A percentile compares a stretch with the other conserved stretches of the same genome.
Conservation (phyloP, 2,888 invertebrate genomes). For the Ceraclea dissimilis region DNA sequence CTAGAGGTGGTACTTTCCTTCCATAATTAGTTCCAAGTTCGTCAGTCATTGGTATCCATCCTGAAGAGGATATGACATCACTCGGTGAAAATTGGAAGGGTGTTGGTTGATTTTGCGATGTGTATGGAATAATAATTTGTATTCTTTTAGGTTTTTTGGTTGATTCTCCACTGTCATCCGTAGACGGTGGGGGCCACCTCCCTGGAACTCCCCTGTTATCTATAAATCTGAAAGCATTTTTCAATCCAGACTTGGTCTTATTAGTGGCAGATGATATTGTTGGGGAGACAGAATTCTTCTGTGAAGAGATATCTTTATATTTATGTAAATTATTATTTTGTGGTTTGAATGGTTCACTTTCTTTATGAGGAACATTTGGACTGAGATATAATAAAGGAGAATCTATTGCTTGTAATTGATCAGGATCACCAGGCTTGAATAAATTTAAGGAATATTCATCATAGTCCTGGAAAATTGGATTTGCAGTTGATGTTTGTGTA, state of each 20-base stretch:
- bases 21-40: constrained; percentile 38
- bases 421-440: constrained; percentile 41
- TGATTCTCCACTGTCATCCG: constrained; percentile 12
- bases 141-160: constrained; percentile 55
- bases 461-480: constrained; percentile 36
- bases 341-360: constrained; percentile 38
- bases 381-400: constrained; percentile 51
- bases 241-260: background rate
- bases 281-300: constrained; percentile 39
- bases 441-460: constrained; percentile 42
- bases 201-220: constrained; percentile 19
- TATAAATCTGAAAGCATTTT: constrained; percentile 19
- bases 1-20: constrained; percentile 42
- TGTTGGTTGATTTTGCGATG: constrained; percentile 51
- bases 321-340: constrained; percentile 31
- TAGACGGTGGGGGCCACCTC: constrained; percentile 22
- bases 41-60: constrained; percentile 31
- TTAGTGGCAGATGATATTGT: constrained; percentile 9
- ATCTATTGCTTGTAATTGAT: constrained; percentile 47
- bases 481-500: constrained; percentile 33
- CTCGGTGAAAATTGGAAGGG: constrained; percentile 40
- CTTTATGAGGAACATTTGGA: constrained; percentile 49
- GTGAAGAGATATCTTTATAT: constrained; percentile 41
- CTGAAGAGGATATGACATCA: constrained; percentile 33
- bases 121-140: constrained; percentile 78